These are phyloP conservation scores for Orthosia cruda DNA, from an alignment of 2,888 invertebrate genomes.

Conservation along the genomic window DNA sequence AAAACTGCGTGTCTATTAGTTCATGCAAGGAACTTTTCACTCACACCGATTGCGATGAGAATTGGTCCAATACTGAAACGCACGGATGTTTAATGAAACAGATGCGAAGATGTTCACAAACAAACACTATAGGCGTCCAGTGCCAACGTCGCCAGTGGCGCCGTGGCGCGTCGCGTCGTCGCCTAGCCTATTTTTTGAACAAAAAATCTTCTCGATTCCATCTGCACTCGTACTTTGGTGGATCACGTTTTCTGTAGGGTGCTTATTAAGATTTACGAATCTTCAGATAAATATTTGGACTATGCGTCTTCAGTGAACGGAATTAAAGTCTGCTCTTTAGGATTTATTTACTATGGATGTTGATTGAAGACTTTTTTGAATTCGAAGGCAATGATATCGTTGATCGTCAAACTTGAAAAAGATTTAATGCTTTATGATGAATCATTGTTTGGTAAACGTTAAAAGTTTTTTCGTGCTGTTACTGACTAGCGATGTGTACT, in stretches of 20 bases:
- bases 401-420: constrained; percentile 18
- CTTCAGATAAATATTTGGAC: constrained; percentile 72
- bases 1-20: constrained; percentile 73
- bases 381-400: constrained; percentile 29
- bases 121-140: constrained; percentile 84
- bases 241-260: constrained; percentile 43
- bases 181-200: constrained; percentile 82
- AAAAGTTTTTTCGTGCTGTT: constrained; percentile 8
- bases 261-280: constrained; percentile 66
- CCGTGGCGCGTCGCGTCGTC: constrained; percentile 80
- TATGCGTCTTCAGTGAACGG: constrained; percentile 49
- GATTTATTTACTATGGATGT: constrained; percentile 57
- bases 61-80: constrained; percentile 88
- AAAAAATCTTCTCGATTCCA: constrained; percentile 70
- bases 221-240: constrained; percentile 19
- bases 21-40: constrained; percentile 77
- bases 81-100: constrained; percentile 88
- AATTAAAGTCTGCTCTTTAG: constrained; percentile 48
- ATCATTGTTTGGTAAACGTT: constrained; percentile 38
- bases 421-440: constrained; percentile 45
- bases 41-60: constrained; percentile 85
- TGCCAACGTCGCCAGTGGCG: constrained; percentile 88
- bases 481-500: constrained; percentile 11
- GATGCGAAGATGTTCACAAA: constrained; percentile 89
- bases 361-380: constrained; percentile 51